These are phyloP conservation scores for Pampus argenteus DNA, from an alignment of 2,797 vertebrate species.

Conservation along the genomic window DNA sequence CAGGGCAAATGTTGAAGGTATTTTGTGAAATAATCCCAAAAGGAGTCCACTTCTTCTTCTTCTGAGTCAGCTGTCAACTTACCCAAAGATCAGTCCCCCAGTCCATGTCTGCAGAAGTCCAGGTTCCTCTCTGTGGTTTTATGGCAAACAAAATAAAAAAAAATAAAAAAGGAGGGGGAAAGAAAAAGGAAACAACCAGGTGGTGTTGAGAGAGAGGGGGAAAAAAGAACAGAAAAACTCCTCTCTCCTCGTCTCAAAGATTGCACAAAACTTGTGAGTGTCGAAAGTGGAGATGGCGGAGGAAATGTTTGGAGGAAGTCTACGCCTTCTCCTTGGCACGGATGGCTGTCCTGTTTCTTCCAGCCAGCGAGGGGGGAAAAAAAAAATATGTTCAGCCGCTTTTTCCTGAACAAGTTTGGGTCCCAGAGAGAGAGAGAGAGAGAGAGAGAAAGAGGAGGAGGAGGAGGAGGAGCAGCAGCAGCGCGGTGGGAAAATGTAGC, in stretches of 20 bases:
- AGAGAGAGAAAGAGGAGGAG: not conserved
- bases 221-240: not conserved
- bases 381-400: constrained; percentile 50
- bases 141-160: not conserved
- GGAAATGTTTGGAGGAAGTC: constrained; percentile 79
- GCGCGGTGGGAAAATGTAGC: constrained; percentile 9
- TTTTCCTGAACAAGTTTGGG: constrained; percentile 67
- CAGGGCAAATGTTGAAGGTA: constrained; percentile 3
- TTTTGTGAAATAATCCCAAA: not conserved
- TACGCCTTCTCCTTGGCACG: constrained; percentile 75
- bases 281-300: constrained; percentile 68
- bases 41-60: not conserved
- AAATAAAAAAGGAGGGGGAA: too few relatives aligned
- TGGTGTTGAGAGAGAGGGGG: not conserved
- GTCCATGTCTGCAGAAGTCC: constrained; percentile 70
- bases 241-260: constrained; percentile 16
- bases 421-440: constrained; percentile 32
- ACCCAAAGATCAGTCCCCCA: constrained; percentile 83
- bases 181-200: not conserved
- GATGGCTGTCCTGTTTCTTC: constrained; percentile 63
- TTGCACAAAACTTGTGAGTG: constrained; percentile 35
- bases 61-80: constrained; percentile 75
- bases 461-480: not conserved
- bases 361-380: constrained; percentile 30
- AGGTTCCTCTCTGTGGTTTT: constrained; percentile 8